Evolutionary conservation across 1,140 invertebrate species (phyloP).

Genomic region (Temnothorax curvispinosus): DNA sequence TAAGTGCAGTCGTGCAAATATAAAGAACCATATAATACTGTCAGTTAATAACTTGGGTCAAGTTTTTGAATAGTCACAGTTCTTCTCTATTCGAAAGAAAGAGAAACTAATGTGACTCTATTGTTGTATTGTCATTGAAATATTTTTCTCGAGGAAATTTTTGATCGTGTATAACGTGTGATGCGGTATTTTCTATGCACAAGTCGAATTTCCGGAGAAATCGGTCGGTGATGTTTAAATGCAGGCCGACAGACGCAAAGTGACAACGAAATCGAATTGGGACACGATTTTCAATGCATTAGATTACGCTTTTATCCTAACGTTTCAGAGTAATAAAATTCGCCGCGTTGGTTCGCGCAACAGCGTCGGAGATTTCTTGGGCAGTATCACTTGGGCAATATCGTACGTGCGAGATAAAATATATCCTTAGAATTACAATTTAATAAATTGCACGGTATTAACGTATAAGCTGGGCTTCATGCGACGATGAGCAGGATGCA

Average conservation of each 20-base stretch:
- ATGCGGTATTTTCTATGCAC: not conserved
- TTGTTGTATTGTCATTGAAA: not conserved
- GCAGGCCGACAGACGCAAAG: not conserved
- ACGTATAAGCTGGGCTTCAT: conserved; percentile 18
- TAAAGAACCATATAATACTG: not conserved
- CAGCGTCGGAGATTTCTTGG: conserved; percentile 3
- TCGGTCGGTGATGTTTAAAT: conserved; percentile 24
- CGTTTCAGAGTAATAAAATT: not conserved
- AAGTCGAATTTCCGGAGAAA: conserved; percentile 15
- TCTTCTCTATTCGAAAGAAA: not conserved
- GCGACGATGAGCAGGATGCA: conserved; percentile 32
- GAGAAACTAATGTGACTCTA: not conserved
- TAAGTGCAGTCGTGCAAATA: conserved; percentile 16
- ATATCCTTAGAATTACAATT: conserved; percentile 41
- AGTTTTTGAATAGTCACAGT: not conserved
- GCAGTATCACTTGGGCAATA: conserved; percentile 7
- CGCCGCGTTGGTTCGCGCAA: not conserved
- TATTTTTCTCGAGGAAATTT: conserved; percentile 13
- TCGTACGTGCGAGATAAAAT: not conserved
- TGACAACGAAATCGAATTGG: conserved; percentile 34
- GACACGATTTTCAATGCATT: conserved; percentile 1
- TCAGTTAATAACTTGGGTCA: not conserved
- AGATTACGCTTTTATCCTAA: not conserved
- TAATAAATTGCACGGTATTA: conserved; percentile 56
- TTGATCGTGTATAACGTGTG: not conserved